Percentiles rank a stretch among this genome's conserved stretches.
Evolutionary conservation across 2,888 invertebrate genomes (phyloP).

Genomic region (Alloplasta piceator): DNA sequence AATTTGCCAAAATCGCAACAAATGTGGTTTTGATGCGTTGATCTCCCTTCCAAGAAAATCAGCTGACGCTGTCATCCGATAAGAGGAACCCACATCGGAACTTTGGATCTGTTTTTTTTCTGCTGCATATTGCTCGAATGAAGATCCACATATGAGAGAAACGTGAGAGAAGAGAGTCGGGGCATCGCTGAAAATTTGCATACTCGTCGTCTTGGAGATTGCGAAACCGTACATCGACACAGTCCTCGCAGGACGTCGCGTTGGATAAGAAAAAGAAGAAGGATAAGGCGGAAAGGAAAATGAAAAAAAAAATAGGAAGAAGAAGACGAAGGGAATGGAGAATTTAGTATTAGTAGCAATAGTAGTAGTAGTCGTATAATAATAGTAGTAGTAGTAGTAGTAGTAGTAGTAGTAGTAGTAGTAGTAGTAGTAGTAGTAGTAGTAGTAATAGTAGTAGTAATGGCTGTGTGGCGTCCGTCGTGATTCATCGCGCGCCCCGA

Average conservation of each 20-base stretch:
- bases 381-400: slow-evolving; percentile 55
- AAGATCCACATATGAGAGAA: slow-evolving; percentile 17
- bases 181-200: slow-evolving; percentile 53
- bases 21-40: too few relatives aligned
- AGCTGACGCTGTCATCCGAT: too few relatives aligned
- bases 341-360: not conserved
- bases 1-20: too few relatives aligned
- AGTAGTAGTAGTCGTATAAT: slow-evolving; percentile 44
- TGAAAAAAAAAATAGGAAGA: slow-evolving; percentile 26
- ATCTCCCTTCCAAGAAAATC: too few relatives aligned
- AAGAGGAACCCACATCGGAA: too few relatives aligned
- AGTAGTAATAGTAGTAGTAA: slow-evolving; percentile 57
- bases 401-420: slow-evolving; percentile 21
- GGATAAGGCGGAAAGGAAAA: slow-evolving; percentile 19
- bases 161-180: not conserved
- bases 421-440: slow-evolving; percentile 11
- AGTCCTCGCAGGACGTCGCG: slow-evolving; percentile 47
- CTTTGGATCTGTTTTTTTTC: not conserved
- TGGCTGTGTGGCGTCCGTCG: slow-evolving; percentile 50
- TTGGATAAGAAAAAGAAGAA: slow-evolving; percentile 40
- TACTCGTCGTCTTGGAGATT: slow-evolving; percentile 56
- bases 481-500: slow-evolving; percentile 69
- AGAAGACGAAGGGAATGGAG: slow-evolving; percentile 2
- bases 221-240: slow-evolving; percentile 65
- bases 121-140: slow-evolving; percentile 10